Percentiles rank a stretch among this genome's conserved stretches.
phyloP scores from a whole-genome alignment of 2,888 invertebrate species.

The Andricus quercusramuli region DNA sequence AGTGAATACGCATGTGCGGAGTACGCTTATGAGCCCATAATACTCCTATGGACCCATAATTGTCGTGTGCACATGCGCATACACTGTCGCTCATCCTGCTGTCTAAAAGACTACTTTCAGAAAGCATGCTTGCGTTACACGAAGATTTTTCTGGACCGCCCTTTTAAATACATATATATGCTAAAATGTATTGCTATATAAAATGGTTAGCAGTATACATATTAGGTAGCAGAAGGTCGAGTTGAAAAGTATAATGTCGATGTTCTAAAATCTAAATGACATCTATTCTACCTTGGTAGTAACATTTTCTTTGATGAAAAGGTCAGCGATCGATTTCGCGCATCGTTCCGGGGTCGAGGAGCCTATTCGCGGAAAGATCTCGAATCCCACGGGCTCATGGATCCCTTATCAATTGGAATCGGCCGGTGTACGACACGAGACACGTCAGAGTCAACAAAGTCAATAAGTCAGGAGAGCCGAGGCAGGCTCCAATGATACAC shows the following conservation, averaged over 20 bases:
- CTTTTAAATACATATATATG: too few species aligned
- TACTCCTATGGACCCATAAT: too few species aligned
- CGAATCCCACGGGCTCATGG: constrained; percentile 59
- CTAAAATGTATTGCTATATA: too few species aligned
- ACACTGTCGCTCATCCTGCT: too few species aligned
- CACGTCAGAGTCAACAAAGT: constrained; percentile 67
- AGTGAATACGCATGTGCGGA: too few species aligned
- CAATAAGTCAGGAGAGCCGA: constrained; percentile 72
- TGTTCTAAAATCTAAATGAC: constrained; percentile 9
- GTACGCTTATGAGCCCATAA: too few species aligned
- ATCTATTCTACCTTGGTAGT: constrained; percentile 12
- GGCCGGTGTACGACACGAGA: constrained; percentile 58
- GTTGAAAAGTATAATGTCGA: constrained; percentile 11
- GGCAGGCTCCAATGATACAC: too few species aligned
- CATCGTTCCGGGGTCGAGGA: constrained; percentile 39
- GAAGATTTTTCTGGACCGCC: too few species aligned
- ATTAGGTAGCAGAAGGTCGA: not conserved
- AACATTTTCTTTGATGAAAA: constrained; percentile 38
- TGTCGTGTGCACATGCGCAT: too few species aligned
- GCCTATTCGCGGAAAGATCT: constrained; percentile 54
- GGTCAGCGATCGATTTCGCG: constrained; percentile 39
- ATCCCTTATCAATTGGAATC: constrained; percentile 60
- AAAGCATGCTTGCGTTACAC: too few species aligned
- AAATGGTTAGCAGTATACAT: too few species aligned
- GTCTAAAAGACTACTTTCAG: too few species aligned